Conservation (phyloP, 2,888 invertebrate genomes). For the Heliconius hortense region DNA sequence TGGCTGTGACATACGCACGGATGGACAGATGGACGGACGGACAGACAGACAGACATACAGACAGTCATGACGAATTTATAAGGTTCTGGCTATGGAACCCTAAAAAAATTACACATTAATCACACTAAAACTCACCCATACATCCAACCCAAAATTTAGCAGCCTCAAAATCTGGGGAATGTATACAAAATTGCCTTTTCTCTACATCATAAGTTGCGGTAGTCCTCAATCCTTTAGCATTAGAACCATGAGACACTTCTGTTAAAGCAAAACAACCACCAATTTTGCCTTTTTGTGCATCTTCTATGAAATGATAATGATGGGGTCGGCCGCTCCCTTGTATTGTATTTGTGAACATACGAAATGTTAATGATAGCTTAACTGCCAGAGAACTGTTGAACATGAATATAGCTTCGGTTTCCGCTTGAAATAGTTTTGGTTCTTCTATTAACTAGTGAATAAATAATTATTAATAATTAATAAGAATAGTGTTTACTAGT, state of each 20-base stretch:
- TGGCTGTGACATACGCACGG: too few relatives aligned
- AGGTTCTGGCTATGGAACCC: too few relatives aligned
- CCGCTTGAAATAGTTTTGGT: constrained; percentile 74
- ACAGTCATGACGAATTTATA: too few relatives aligned
- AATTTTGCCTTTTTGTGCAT: constrained; percentile 60
- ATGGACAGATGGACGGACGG: too few relatives aligned
- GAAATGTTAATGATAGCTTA: constrained; percentile 85
- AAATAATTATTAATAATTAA: not conserved
- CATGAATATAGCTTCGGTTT: constrained; percentile 80
- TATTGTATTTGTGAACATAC: constrained; percentile 85
- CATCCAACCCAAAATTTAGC: constrained; percentile 96
- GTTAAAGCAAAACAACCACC: constrained; percentile 90
- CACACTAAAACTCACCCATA: constrained; percentile 72
- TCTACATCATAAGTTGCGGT: constrained; percentile 90
- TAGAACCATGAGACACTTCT: constrained; percentile 95
- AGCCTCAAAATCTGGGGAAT: constrained; percentile 94
- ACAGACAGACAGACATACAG: too few relatives aligned
- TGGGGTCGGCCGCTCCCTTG: constrained; percentile 85
- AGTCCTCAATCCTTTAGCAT: constrained; percentile 93
- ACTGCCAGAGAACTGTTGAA: constrained; percentile 84
- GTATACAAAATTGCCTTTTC: constrained; percentile 89
- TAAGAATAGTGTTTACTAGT: not conserved
- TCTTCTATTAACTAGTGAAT: constrained; percentile 69
- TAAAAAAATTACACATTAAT: not conserved
- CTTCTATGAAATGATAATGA: constrained; percentile 80